phyloP scores from a whole-genome alignment of 2,888 invertebrate species.

The Branchellion lobata region DNA sequence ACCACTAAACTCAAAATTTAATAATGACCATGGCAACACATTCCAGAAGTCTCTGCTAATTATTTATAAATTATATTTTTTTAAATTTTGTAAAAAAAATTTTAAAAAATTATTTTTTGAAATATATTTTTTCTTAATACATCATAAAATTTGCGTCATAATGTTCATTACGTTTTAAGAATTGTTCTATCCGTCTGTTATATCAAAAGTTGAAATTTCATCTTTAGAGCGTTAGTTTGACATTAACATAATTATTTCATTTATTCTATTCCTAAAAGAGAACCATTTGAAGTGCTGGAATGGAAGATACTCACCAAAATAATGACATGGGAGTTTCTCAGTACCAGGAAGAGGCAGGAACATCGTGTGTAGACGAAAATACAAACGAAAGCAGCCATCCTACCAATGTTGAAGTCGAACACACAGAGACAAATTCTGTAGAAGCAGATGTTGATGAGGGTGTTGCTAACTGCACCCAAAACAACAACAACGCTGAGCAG shows the following conservation, averaged over 20 bases:
- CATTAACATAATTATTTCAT: background rate
- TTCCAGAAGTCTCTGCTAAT: background rate
- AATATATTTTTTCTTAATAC: background rate
- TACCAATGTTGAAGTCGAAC: no score
- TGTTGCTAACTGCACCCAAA: constrained; percentile 1
- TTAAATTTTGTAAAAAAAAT: background rate
- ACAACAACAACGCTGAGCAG: background rate
- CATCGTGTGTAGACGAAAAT: no score
- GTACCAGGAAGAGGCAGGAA: background rate
- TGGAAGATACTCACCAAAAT: background rate
- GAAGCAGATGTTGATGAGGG: background rate
- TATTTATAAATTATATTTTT: background rate
- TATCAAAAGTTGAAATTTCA: background rate
- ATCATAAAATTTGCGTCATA: background rate
- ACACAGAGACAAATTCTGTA: no score
- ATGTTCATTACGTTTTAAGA: background rate
- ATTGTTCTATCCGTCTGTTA: background rate
- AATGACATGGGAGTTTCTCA: background rate
- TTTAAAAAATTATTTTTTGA: no score
- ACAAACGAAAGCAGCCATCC: no score
- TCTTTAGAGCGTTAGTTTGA: background rate
- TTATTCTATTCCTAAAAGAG: no score
- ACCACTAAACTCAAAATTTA: background rate
- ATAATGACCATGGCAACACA: background rate
- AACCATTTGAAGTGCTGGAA: background rate